These are phyloP conservation scores for Druceiella hillmani DNA, from an alignment of 2,888 invertebrate genomes.

Conservation along the genomic window DNA sequence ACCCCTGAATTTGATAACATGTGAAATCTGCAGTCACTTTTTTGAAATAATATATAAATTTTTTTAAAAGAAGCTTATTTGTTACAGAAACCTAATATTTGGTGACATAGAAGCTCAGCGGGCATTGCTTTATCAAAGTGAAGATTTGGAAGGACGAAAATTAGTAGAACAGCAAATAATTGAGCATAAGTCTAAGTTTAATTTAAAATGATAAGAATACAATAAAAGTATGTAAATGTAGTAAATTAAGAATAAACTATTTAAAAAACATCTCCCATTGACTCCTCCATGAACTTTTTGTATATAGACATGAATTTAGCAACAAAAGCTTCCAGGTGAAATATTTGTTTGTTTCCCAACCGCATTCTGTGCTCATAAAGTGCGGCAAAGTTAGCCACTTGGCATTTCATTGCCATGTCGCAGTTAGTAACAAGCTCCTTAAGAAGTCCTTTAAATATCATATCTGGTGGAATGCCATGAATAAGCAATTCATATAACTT, in stretches of 20 bases:
- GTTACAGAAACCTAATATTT: no score
- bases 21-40: no score
- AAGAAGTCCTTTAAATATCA: conserved; percentile 84
- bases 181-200: no score
- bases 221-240: no score
- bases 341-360: conserved; percentile 89
- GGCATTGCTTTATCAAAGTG: no score
- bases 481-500: conserved; percentile 89
- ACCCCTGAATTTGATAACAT: no score
- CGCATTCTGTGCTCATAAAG: conserved; percentile 89
- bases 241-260: conserved; percentile 5
- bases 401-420: conserved; percentile 82
- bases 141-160: no score
- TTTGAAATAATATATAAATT: no score
- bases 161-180: no score
- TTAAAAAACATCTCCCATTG: conserved; percentile 53
- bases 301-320: conserved; percentile 95
- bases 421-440: conserved; percentile 83
- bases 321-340: conserved; percentile 96
- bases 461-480: conserved; percentile 89
- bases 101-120: no score
- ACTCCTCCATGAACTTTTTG: conserved; percentile 78
- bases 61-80: no score
- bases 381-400: conserved; percentile 82
- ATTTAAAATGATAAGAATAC: no score